Evolutionary conservation across 2,113 vertebrate genomes (phyloP).

Genomic region (Oreocharis arfaki): DNA sequence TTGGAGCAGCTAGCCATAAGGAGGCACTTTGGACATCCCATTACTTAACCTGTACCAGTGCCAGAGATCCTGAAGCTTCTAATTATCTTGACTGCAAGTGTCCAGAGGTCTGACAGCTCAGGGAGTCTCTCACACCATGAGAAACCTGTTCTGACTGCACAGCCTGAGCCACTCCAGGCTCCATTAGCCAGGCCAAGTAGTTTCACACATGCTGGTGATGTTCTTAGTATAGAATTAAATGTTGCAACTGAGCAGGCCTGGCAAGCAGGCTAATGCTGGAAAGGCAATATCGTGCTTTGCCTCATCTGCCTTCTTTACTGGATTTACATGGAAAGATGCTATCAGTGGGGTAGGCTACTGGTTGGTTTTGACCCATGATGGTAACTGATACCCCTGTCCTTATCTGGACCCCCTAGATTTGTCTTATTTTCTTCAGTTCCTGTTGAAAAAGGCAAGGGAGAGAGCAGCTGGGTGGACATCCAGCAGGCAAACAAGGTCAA

Average conservation of each 20-base stretch:
- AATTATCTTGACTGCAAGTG: neutral
- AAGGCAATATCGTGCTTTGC: neutral
- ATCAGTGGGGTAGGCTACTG: neutral
- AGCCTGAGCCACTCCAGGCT: neutral
- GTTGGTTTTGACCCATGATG: neutral
- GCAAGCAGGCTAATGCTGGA: neutral
- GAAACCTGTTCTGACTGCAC: neutral
- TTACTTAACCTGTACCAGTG: neutral
- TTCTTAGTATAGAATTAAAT: neutral
- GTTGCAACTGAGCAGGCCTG: neutral
- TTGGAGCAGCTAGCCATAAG: neutral
- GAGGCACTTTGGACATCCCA: neutral
- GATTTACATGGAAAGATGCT: neutral
- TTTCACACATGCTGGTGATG: neutral
- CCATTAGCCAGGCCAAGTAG: neutral
- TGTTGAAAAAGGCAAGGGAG: neutral
- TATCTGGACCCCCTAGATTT: neutral
- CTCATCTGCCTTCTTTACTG: neutral
- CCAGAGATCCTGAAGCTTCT: neutral
- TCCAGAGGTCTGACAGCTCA: neutral
- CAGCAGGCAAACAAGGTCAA: neutral
- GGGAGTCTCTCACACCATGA: neutral
- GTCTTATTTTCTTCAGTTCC: neutral
- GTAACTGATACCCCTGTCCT: neutral
- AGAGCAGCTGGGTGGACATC: neutral